Evolutionary conservation across 2,113 vertebrate genomes (phyloP).

Genomic region (Microcebus jonahi): DNA sequence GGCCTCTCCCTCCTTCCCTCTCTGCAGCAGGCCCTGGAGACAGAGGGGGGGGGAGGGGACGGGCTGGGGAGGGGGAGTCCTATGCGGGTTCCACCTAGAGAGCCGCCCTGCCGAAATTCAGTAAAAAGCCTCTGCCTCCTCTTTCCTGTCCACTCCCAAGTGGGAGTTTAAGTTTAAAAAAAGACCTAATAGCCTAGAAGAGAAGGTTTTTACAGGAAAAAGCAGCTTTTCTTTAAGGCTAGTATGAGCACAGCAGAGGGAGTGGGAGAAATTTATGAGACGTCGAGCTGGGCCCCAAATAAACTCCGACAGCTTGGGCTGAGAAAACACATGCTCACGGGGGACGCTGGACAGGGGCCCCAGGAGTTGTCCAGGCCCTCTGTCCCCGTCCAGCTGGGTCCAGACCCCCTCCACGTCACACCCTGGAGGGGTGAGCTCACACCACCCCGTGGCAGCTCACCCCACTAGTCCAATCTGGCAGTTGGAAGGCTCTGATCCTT

Average conservation of each 20-base stretch:
- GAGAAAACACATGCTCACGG: neutral
- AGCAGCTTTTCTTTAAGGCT: neutral
- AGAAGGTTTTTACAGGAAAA: neutral
- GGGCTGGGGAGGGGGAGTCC: neutral
- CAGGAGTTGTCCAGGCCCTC: neutral
- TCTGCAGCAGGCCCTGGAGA: neutral
- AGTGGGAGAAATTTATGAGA: neutral
- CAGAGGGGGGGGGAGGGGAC: neutral
- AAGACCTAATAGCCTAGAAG: neutral
- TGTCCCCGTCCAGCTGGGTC: no score
- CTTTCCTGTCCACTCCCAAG: neutral
- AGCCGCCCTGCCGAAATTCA: neutral
- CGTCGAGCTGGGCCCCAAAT: neutral
- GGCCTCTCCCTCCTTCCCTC: neutral
- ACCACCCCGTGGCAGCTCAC: rapidly evolving
- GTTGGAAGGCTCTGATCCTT: neutral
- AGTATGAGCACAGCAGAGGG: neutral
- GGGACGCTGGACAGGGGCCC: neutral
- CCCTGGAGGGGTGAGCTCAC: neutral
- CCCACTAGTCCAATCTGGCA: neutral
- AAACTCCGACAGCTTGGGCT: no score
- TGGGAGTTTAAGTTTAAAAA: neutral
- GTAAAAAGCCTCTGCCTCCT: neutral
- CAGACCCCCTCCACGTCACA: neutral
- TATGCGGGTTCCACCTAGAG: neutral